Evolutionary conservation across 1,140 invertebrate species (phyloP), one percentile per base, ranked within the genome.

Genomic region (Habropoda laboriosa): DNA sequence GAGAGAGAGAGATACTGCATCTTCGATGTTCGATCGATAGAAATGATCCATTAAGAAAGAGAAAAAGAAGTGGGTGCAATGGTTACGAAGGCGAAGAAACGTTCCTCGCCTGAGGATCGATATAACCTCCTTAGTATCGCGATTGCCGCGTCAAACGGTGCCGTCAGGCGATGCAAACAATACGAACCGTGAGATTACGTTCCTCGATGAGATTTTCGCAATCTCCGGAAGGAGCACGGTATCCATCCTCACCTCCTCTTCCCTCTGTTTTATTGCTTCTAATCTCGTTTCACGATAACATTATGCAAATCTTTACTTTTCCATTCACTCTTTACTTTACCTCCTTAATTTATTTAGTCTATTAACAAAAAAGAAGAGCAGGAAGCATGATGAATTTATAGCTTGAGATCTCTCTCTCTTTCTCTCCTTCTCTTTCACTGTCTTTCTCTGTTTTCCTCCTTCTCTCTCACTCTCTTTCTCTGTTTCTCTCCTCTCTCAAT

Each of bases 41-140:
- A 30, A 64, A 61, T 64, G 4, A 12, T 32, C 35, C 42, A 40
- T 63, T 40, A 24, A 21, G 27, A 42, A 2, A 21, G 16, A 12
- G 3, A 16, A 35, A 53, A 32, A 27, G 18, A 10, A 7, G 53
- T 12, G 57, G n/a, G 10, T 51, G n/a, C 10, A 45, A 42, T 24
- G 32, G 38, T 71, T 16, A 30, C 32, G 45, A 24, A 7, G 40
- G 30, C 38, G 30, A 51, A 75, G n/a, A n/a, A n/a, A n/a, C 18
- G 27, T 27, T 76, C 21, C 38, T 16, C 18, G 10, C 38, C 38
- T n/a, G 10, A 42, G 40, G 40, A 67, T 47, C 64, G 60, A 53
- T 66, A 66, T 53, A 66, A 66, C 32, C 61, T 53, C n/a, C 72
- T 42, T 66, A 74, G 32, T 49, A 64, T 64, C 24, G 10, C 1